A percentile compares a stretch with the other conserved stretches of the same genome.
Evolutionary conservation across 2,797 vertebrate species (phyloP).

Genomic region (Tamandua tetradactyla): DNA sequence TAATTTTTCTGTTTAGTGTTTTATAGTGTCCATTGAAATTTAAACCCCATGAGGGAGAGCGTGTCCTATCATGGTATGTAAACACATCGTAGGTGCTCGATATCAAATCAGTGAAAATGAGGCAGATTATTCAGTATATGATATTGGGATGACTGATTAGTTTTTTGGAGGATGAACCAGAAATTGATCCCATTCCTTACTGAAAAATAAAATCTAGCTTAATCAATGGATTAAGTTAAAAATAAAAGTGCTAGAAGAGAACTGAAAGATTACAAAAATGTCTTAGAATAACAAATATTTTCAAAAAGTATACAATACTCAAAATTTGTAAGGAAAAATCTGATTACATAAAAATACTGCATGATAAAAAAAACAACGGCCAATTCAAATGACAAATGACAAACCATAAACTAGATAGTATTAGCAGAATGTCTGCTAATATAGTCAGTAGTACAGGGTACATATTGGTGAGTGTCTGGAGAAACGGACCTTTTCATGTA

Average conservation of each 20-base stretch:
- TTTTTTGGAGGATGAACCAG: neutral
- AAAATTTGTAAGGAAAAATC: neutral
- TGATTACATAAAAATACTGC: neutral
- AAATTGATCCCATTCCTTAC: neutral
- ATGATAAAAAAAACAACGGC: neutral
- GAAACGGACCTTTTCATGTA: neutral
- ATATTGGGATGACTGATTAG: neutral
- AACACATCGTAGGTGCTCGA: neutral
- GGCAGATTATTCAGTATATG: neutral
- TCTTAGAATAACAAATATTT: neutral
- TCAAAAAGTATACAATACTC: neutral
- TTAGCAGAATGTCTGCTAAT: neutral
- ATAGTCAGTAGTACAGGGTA: neutral
- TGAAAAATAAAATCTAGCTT: conserved; percentile 9
- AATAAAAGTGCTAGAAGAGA: conserved; percentile 6
- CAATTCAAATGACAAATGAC: neutral
- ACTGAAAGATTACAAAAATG: neutral
- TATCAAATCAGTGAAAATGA: neutral
- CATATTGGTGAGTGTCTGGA: neutral
- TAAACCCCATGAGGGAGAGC: neutral
- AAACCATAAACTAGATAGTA: neutral
- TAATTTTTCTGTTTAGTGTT: neutral
- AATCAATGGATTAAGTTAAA: neutral
- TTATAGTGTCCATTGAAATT: neutral
- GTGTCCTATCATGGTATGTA: neutral